Evolutionary conservation across 2,797 vertebrate species (phyloP), one percentile per base, ranked within the genome.

Genomic region (Chelon auratus): DNA sequence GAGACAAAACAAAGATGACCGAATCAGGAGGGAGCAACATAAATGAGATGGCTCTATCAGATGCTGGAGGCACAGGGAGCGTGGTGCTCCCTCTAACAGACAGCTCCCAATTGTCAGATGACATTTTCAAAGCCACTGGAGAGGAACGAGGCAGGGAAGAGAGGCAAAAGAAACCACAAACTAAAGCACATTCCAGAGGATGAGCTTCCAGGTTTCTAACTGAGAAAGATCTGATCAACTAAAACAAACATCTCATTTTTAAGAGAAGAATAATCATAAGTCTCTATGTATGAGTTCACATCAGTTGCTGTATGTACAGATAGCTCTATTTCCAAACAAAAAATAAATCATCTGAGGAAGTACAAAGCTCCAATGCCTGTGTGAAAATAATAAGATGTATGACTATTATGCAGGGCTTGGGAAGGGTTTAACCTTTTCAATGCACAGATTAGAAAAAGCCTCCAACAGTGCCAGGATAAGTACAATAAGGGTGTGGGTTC

Each of bases 381-480:
- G 22, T 56, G 43, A 67, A 59, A 56, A 51, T 13, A 5, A 79
- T 48, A 69, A 76, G 14, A 76, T 71, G 61, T 70, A 64, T 65
- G 42, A 68, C 62, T 48, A 71, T 78, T 70, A 26, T 65, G 30
- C 24, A 48, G 36, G 54, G 68, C 72, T 75, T 36, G 52, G 33
- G 22, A 68, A 57, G 78, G 62, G 75, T 87, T 88, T 75, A 90
- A 82, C 83, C 61, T 45, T 87, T 77, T 88, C 74, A 78, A 75
- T 82, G 73, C 73, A 90, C 77, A 89, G 87, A 92, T 92, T 86
- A 93, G 59, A 63, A 76, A 87, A 84, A 88, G 77, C 81, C 52
- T 80, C 54, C 64, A 77, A 65, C 55, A 62, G 72, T 48, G 71
- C 50, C 5, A 6, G 73, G 72, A 63, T 47, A 74, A 76, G 68